phyloP scores from a whole-genome alignment of 2,797 vertebrate species.

The Anabas testudineus region DNA sequence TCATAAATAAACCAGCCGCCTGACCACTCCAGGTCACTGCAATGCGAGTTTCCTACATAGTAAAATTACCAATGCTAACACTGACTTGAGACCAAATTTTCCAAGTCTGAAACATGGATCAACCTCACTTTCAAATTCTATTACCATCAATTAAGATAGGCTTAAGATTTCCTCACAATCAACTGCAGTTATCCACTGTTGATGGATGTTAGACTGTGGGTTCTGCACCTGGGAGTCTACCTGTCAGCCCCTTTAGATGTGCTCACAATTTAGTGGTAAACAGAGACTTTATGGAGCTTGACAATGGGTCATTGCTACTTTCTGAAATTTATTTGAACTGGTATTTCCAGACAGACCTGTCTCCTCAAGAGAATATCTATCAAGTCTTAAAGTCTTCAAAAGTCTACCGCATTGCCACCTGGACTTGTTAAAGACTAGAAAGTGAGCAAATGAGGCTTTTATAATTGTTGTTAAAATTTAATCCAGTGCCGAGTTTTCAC shows the following conservation, averaged over 20 bases:
- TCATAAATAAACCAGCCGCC: slow-evolving; percentile 13
- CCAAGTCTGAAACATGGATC: slow-evolving; percentile 3
- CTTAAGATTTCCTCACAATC: background rate
- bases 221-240: slow-evolving; percentile 13
- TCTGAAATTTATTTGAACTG: background rate
- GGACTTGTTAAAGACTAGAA: background rate
- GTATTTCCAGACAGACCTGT: slow-evolving; percentile 1
- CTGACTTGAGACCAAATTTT: background rate
- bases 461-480: too few species aligned
- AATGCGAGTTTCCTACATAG: background rate
- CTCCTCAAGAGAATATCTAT: background rate
- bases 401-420: background rate
- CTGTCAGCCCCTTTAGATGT: slow-evolving; percentile 17
- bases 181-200: slow-evolving; percentile 23
- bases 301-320: slow-evolving; percentile 24
- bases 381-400: background rate
- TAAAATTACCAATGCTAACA: background rate
- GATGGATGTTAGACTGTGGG: slow-evolving; percentile 32
- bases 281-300: slow-evolving; percentile 18
- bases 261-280: slow-evolving; percentile 27
- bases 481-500: background rate
- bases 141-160: slow-evolving; percentile 7
- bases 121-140: slow-evolving; percentile 18
- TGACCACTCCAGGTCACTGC: background rate
- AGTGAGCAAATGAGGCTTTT: background rate